phyloP scores from a whole-genome alignment of 2,113 vertebrate genomes.

The Atrichornis clamosus region DNA sequence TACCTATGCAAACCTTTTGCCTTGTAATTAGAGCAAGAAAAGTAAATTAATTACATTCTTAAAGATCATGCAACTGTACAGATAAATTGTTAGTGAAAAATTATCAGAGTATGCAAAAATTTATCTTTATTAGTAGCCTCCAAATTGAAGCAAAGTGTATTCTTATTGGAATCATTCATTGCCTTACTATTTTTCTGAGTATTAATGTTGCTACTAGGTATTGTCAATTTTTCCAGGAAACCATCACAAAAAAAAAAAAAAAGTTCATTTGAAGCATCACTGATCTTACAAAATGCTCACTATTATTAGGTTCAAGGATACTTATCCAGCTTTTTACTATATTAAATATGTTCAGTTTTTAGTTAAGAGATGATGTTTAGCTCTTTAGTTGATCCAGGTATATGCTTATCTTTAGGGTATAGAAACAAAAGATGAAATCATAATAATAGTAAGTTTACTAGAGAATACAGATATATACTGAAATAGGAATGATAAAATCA shows the following conservation, averaged over 20 bases:
- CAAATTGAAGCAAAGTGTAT: neutral
- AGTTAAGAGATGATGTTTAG: neutral
- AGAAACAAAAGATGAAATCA: neutral
- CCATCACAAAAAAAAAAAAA: neutral
- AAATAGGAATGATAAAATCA: neutral
- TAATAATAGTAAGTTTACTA: neutral
- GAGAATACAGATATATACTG: neutral
- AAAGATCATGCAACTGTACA: neutral
- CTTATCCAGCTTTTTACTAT: neutral
- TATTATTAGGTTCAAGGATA: neutral
- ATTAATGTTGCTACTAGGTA: neutral
- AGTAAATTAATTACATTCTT: conserved; percentile 19
- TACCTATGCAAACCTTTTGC: neutral
- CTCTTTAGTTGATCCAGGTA: neutral
- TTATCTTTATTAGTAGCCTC: neutral
- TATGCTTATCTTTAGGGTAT: neutral
- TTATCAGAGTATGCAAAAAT: neutral
- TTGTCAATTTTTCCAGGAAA: neutral
- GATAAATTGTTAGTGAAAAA: neutral
- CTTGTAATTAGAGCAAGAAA: conserved; percentile 1
- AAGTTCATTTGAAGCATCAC: neutral
- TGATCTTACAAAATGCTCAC: neutral
- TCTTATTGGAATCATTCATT: neutral
- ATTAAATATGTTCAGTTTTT: neutral
- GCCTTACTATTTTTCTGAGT: neutral